These are phyloP conservation scores for Quiscalus mexicanus DNA, from an alignment of 2,113 vertebrate species.

Conservation along the genomic window DNA sequence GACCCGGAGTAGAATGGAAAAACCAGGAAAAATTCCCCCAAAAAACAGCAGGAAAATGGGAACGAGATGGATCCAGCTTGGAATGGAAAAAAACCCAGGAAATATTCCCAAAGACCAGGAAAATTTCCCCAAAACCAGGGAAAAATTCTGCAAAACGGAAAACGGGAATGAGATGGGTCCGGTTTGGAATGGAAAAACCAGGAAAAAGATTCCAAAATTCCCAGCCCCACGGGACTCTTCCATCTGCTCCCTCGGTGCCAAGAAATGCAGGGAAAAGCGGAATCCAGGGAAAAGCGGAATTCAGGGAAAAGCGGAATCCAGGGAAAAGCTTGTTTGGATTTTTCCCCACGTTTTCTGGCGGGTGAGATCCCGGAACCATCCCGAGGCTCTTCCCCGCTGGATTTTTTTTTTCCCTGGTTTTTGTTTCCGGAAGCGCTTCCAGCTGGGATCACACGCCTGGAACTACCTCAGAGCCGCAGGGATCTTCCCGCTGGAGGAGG, in stretches of 20 bases:
- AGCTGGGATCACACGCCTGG: conserved; percentile 1
- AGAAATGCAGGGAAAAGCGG: neutral
- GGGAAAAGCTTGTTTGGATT: neutral
- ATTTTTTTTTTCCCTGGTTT: neutral
- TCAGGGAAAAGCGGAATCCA: neutral
- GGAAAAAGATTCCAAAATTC: neutral
- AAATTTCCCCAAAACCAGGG: neutral
- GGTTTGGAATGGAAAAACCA: rapidly evolving
- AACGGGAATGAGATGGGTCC: neutral
- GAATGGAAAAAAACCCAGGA: neutral
- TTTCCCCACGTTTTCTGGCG: neutral
- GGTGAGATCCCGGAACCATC: neutral
- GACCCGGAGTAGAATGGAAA: neutral
- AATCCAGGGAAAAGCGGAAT: neutral
- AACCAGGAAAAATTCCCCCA: neutral
- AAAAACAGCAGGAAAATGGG: neutral
- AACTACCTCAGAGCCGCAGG: conserved; percentile 69
- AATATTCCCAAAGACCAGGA: neutral
- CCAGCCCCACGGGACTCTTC: neutral
- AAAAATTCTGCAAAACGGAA: neutral
- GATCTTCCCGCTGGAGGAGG: neutral
- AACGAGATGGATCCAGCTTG: neutral
- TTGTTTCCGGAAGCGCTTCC: neutral
- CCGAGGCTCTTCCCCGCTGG: conserved; percentile 3
- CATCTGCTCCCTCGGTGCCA: neutral